A percentile compares a stretch with the other conserved stretches of the same genome.
Evolutionary conservation across 2,888 invertebrate species (phyloP).

Genomic region (Antheraea assamensis): DNA sequence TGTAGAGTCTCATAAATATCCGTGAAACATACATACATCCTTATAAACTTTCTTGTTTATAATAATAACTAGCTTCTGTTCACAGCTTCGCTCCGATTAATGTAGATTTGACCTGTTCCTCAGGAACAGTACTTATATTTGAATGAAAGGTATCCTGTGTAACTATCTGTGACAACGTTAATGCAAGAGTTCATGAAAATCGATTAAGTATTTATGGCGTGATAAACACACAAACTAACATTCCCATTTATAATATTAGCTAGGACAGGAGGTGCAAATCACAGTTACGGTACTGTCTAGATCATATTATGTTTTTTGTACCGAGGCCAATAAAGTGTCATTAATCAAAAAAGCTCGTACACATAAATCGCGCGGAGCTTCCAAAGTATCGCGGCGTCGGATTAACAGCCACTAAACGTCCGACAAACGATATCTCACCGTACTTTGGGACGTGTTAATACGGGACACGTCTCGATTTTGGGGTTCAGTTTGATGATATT

Average conservation of each 20-base stretch:
- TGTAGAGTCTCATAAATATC: no score
- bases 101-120: no score
- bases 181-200: no score
- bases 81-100: no score
- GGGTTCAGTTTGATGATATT: conserved; percentile 23
- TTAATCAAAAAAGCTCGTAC: conserved; percentile 22
- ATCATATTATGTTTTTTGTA: background rate
- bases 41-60: no score
- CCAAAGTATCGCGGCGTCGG: conserved; percentile 57
- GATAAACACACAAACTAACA: no score
- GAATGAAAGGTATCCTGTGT: no score
- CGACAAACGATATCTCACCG: conserved; percentile 19
- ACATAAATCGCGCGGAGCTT: conserved; percentile 46
- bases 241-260: background rate
- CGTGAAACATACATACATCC: no score
- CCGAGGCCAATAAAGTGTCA: conserved; percentile 19
- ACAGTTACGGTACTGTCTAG: background rate
- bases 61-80: no score
- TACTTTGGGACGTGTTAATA: conserved; percentile 28
- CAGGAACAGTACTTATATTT: no score
- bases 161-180: no score
- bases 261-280: background rate
- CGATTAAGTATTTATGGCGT: no score
- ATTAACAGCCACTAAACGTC: conserved; percentile 57
- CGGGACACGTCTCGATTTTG: conserved; percentile 17